Base-by-base conservation (phyloP, 2,113 vertebrate genomes). In the Aegotheles bennettii region DNA sequence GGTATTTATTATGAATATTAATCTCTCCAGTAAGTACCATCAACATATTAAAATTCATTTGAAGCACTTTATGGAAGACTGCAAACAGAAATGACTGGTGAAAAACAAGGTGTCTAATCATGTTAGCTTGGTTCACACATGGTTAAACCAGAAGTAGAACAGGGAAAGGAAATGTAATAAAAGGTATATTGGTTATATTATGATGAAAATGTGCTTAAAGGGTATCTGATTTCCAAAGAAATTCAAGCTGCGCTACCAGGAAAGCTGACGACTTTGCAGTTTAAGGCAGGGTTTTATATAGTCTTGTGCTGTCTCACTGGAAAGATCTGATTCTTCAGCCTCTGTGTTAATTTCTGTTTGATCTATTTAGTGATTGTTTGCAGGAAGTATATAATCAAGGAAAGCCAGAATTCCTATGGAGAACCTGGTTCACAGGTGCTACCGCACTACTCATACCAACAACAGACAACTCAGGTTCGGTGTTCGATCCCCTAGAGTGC, bases 1-100 rank as follows among this genome's bases (percentile, higher is more conserved):
- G 96, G 97, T 98, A 97, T 98, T 98, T 98, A 98, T 98, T 98
- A 97, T 97, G 97, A 98, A 98, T 98, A 98, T 98, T 98, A 99
- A 98, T 98, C 98, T 98, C 97, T 96, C 89, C 95, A 96, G 94
- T 96, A 98, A 98, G 97, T 95, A 97, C 94, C 94, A 97, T 96
- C 97, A 98, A 97, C 97, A 97, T 96, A 98, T 98, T 97, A 97
- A 98, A 97, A 98, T 97, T 97, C 97, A 98, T 97, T 97, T 94
- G 94, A 96, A 97, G 91, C 96, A 95, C 96, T 97, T 98, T 96
- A 97, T 97, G 97, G 98, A 94, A 97, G 97, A 97, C 93, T 95
- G 97, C 81, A 96, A 97, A 86, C 45, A 23, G 94, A 97, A 96
- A 95, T 94, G 97, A 95, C 80, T 97, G 88, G 84, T 94, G 94